Conservation (phyloP, 2,888 invertebrate species). For the Helicoverpa assulta region DNA sequence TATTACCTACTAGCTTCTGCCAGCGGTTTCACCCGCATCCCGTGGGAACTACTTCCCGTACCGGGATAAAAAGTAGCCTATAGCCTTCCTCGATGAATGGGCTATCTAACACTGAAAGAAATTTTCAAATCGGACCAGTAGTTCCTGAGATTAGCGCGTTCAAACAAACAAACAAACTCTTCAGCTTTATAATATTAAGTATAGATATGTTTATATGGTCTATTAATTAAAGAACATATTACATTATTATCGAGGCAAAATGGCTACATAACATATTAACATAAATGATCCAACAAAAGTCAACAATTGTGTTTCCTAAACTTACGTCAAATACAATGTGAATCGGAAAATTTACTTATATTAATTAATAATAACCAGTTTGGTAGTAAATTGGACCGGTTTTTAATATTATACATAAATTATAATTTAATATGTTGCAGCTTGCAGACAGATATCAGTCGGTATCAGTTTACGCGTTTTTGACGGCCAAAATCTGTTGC, state of each 20-base stretch:
- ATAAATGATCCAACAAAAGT: conserved; percentile 12
- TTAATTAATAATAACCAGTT: conserved; percentile 44
- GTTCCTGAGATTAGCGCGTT: too few species aligned
- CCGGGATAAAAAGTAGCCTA: too few species aligned
- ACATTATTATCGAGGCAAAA: neutral
- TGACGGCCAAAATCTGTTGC: conserved; percentile 32
- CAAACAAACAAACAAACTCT: too few species aligned
- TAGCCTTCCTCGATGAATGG: too few species aligned
- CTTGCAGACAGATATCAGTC: conserved; percentile 44
- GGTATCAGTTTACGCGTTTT: conserved; percentile 31
- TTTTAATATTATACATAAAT: conserved; percentile 11
- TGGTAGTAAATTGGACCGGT: conserved; percentile 35
- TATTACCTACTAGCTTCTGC: too few species aligned
- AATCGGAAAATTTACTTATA: conserved; percentile 45
- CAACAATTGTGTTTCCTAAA: conserved; percentile 23
- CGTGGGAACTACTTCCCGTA: too few species aligned
- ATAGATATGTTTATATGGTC: too few species aligned
- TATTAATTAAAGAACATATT: neutral
- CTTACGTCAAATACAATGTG: conserved; percentile 16
- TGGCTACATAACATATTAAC: neutral
- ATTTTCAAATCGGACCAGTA: too few species aligned
- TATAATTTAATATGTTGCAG: conserved; percentile 19
- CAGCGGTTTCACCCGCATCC: too few species aligned
- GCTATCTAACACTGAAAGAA: too few species aligned
- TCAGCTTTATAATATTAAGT: too few species aligned